These are phyloP conservation scores for Ctenopoma multispine DNA, from an alignment of 2,797 vertebrate species.

Conservation along the genomic window DNA sequence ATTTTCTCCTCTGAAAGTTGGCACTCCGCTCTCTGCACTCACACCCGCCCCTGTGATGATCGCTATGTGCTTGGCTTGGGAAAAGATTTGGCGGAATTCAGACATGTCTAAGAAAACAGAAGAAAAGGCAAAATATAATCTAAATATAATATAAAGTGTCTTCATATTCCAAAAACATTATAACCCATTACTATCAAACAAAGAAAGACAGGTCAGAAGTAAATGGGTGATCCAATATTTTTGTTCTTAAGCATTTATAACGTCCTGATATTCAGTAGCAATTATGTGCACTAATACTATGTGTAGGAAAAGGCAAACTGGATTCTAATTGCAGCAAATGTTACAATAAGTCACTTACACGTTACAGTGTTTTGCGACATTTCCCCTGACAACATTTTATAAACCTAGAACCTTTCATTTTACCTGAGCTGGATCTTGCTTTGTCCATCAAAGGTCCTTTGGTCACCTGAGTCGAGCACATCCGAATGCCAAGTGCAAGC, in stretches of 20 bases:
- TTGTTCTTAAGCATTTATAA: background rate
- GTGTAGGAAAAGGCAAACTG: too few relatives aligned
- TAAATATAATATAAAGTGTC: too few relatives aligned
- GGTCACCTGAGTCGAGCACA: conserved; percentile 64
- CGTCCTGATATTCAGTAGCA: background rate
- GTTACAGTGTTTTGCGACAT: background rate
- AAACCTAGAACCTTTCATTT: background rate
- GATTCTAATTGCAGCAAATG: too few relatives aligned
- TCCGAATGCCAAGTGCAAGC: conserved; percentile 77
- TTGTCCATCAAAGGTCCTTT: conserved; percentile 68
- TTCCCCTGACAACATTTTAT: background rate
- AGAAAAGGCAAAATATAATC: background rate
- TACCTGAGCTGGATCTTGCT: conserved; percentile 88
- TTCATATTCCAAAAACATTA: background rate
- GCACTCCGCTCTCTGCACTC: conserved; percentile 93
- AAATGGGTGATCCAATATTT: background rate
- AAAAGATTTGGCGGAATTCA: conserved; percentile 90
- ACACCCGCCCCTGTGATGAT: conserved; percentile 95
- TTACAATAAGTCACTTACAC: background rate
- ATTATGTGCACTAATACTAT: background rate
- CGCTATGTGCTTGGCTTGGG: conserved; percentile 91
- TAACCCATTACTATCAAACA: background rate
- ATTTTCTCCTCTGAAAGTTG: conserved; percentile 91
- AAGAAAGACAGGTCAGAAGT: too few relatives aligned
- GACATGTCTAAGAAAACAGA: conserved; percentile 83